These are phyloP conservation scores for Aleadryas rufinucha DNA, from an alignment of 2,113 vertebrate species.

Conservation along the genomic window DNA sequence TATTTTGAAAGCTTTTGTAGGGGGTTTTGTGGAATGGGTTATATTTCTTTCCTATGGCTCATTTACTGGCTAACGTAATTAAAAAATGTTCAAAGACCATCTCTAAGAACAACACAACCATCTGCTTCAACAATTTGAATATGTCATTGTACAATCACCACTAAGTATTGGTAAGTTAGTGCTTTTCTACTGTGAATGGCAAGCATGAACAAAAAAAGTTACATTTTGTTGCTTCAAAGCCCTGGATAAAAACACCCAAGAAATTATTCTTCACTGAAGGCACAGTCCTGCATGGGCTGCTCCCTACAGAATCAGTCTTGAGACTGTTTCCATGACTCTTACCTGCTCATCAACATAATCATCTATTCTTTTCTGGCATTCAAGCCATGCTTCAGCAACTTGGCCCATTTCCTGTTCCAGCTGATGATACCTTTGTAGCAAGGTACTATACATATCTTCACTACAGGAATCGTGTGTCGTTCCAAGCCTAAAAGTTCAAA, in stretches of 20 bases:
- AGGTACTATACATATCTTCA: conserved; percentile 88
- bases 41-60: not conserved
- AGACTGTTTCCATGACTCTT: not conserved
- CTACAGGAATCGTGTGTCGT: conserved; percentile 87
- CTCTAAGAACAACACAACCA: not conserved
- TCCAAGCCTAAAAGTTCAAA: conserved; percentile 79
- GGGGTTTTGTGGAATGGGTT: not conserved
- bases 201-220: not conserved
- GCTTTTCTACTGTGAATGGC: not conserved
- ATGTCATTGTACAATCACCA: not conserved
- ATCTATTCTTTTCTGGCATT: conserved; percentile 95
- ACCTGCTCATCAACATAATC: conserved; percentile 98
- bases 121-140: not conserved
- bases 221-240: not conserved
- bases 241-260: not conserved
- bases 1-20: not conserved
- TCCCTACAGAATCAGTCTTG: not conserved
- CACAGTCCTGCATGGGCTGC: not conserved
- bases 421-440: conserved; percentile 88
- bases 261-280: not conserved
- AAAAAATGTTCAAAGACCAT: not conserved
- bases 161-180: not conserved
- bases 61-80: not conserved
- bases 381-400: conserved; percentile 90
- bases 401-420: conserved; percentile 89